phyloP scores from a whole-genome alignment of 2,113 vertebrate species.

The Centropristis striata region DNA sequence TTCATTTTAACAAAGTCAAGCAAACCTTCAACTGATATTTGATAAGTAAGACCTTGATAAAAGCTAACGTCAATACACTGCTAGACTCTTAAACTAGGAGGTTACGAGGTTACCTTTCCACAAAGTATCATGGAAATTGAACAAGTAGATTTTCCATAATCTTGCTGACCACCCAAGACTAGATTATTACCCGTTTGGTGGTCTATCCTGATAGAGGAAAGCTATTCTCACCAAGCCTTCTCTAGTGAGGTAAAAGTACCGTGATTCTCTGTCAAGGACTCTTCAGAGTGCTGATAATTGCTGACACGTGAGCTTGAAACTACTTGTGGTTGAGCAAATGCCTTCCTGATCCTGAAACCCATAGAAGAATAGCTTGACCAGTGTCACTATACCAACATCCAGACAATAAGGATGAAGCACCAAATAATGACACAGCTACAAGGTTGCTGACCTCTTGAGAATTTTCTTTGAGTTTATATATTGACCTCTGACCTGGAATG shows the following conservation, averaged over 20 bases:
- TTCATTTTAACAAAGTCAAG: no score
- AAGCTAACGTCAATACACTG: not conserved
- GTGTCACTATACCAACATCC: not conserved
- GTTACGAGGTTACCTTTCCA: no score
- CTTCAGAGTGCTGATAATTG: not conserved
- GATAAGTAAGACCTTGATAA: not conserved
- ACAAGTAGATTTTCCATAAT: no score
- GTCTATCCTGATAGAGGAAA: not conserved
- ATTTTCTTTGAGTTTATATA: not conserved
- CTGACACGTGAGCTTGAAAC: conserved; percentile 5
- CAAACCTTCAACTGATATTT: not conserved
- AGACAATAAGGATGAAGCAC: not conserved
- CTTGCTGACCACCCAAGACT: no score
- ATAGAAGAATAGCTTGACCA: not conserved
- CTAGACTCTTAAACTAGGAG: not conserved
- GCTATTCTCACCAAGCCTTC: not conserved
- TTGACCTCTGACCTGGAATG: conserved; percentile 4
- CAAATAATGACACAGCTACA: not conserved
- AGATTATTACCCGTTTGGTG: no score
- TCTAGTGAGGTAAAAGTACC: not conserved
- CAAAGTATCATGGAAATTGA: no score
- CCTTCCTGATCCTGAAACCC: not conserved
- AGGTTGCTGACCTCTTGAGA: not conserved
- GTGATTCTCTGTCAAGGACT: conserved; percentile 7
- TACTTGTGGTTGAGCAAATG: not conserved